A percentile compares a stretch with the other conserved stretches of the same genome.
Evolutionary conservation across 2,113 vertebrate genomes (phyloP).

Genomic region (Podarcis cretensis): DNA sequence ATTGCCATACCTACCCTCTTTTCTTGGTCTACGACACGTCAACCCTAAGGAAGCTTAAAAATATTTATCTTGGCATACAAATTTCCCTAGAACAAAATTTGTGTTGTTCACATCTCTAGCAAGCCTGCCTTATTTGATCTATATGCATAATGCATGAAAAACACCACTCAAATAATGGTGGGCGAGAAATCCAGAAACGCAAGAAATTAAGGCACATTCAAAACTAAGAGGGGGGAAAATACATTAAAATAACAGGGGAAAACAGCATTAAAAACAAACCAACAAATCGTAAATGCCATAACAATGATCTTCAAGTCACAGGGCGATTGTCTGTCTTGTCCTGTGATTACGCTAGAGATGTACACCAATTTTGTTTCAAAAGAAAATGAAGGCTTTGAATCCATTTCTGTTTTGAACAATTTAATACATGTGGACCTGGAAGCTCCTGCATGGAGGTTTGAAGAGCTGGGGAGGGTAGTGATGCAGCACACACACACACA

Average conservation of each 20-base stretch:
- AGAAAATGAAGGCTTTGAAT: not conserved
- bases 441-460: not conserved
- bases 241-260: not conserved
- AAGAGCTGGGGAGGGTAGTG: not conserved
- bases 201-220: not conserved
- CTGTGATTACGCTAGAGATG: not conserved
- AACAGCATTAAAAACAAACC: not conserved
- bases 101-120: not conserved
- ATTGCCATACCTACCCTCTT: not conserved
- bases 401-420: not conserved
- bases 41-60: not conserved
- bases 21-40: not conserved
- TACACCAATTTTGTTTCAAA: not conserved
- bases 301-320: not conserved
- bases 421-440: not conserved
- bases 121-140: not conserved
- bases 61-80: not conserved
- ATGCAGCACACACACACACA: not conserved
- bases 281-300: not conserved
- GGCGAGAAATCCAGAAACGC: constrained; percentile 6
- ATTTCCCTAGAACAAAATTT: not conserved
- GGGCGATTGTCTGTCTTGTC: not conserved
- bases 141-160: not conserved
- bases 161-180: not conserved
- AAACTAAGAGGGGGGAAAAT: not conserved